These are phyloP conservation scores for Fragum fragum DNA, from an alignment of 2,888 invertebrate species.

Conservation along the genomic window DNA sequence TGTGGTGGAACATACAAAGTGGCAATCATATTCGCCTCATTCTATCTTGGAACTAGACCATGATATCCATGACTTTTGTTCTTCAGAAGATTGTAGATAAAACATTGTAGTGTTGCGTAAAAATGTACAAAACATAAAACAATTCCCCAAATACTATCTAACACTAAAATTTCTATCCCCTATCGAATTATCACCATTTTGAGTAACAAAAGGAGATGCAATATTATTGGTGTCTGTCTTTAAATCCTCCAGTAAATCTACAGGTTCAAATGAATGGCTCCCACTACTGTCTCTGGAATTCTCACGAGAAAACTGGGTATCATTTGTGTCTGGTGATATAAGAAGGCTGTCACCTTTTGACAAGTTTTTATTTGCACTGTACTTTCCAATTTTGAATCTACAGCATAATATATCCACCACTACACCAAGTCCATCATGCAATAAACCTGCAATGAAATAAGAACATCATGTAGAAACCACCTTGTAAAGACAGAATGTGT, in stretches of 20 bases:
- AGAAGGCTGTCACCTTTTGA: not conserved
- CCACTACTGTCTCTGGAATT: not conserved
- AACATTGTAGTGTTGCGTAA: not conserved
- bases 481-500: too few species aligned
- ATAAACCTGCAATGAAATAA: constrained; percentile 76
- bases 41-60: too few species aligned
- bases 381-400: constrained; percentile 73
- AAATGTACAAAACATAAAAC: not conserved
- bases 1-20: too few species aligned
- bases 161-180: not conserved
- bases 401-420: constrained; percentile 82
- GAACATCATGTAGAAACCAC: too few species aligned
- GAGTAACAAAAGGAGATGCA: not conserved
- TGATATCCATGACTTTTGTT: too few species aligned
- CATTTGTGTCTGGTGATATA: not conserved
- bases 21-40: too few species aligned
- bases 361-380: constrained; percentile 39
- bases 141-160: constrained; percentile 15
- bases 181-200: not conserved
- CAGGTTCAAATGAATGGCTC: constrained; percentile 1
- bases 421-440: constrained; percentile 78
- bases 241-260: constrained; percentile 11
- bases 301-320: not conserved
- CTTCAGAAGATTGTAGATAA: not conserved
- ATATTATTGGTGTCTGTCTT: constrained; percentile 7